Conservation (phyloP, 2,797 vertebrate species). For the Liparis tanakae region DNA sequence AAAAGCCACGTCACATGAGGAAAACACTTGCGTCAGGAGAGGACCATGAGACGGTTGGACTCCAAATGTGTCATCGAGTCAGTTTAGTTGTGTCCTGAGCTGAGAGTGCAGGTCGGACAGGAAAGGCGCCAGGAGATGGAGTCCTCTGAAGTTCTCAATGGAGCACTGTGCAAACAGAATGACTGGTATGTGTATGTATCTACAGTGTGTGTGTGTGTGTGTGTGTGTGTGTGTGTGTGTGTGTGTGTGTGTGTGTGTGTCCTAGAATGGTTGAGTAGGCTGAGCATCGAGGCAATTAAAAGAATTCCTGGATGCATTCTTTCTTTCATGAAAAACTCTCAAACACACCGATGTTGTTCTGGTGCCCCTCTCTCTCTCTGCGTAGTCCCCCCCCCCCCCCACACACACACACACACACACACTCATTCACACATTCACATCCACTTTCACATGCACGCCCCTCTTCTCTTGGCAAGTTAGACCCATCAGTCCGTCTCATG, state of each 20-base stretch:
- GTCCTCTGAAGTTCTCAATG: constrained; percentile 30
- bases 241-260: constrained; percentile 17
- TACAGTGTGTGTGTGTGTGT: constrained; percentile 28
- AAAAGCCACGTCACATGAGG: not conserved
- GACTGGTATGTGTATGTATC: constrained; percentile 54
- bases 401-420: not conserved
- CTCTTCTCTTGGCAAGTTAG: constrained; percentile 29
- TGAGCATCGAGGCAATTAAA: constrained; percentile 65
- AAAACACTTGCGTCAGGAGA: not conserved
- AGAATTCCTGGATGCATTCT: constrained; percentile 72
- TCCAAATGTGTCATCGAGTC: constrained; percentile 12
- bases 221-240: constrained; percentile 17
- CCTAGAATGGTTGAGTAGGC: constrained; percentile 46
- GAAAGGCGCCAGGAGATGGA: constrained; percentile 16
- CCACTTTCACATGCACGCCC: constrained; percentile 30
- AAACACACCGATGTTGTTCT: constrained; percentile 16
- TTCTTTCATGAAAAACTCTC: constrained; percentile 60
- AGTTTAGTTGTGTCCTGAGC: constrained; percentile 26
- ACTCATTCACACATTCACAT: constrained; percentile 24
- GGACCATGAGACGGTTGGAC: constrained; percentile 27
- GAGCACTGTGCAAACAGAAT: constrained; percentile 54
- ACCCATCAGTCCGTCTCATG: constrained; percentile 37
- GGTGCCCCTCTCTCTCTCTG: not conserved
- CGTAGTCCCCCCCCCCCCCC: not conserved
- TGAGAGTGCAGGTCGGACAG: constrained; percentile 25